Conservation (phyloP, 2,113 vertebrate species). For the Motacilla alba region DNA sequence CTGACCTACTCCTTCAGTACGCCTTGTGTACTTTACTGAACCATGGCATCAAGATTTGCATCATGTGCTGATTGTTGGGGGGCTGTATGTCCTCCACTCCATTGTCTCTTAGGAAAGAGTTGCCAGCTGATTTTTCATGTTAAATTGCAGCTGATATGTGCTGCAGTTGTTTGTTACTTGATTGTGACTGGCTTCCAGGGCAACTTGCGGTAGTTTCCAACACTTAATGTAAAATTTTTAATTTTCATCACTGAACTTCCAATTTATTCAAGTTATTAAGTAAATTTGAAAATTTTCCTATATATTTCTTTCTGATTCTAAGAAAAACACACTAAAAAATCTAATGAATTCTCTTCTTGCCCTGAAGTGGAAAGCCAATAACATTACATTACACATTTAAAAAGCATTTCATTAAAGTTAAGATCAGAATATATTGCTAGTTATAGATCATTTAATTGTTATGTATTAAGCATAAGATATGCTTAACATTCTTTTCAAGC, state of each 20-base stretch:
- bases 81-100: too few relatives aligned
- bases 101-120: not conserved
- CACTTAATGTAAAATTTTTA: not conserved
- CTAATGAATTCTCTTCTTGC: conserved; percentile 20
- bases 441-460: conserved; percentile 71
- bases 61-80: not conserved
- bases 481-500: conserved; percentile 44
- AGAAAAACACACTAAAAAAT: not conserved
- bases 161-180: not conserved
- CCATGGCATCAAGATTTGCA: not conserved
- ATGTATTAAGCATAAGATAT: conserved; percentile 64
- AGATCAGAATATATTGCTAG: conserved; percentile 45
- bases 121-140: not conserved
- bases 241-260: not conserved
- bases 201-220: not conserved
- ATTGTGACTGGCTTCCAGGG: not conserved
- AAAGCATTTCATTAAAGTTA: conserved; percentile 72
- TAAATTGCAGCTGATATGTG: not conserved
- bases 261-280: not conserved
- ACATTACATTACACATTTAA: conserved; percentile 57
- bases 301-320: not conserved
- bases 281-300: not conserved
- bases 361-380: conserved; percentile 8
- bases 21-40: not conserved
- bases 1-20: not conserved